phyloP scores from a whole-genome alignment of 2,797 vertebrate genomes.

The Manis pentadactyla region DNA sequence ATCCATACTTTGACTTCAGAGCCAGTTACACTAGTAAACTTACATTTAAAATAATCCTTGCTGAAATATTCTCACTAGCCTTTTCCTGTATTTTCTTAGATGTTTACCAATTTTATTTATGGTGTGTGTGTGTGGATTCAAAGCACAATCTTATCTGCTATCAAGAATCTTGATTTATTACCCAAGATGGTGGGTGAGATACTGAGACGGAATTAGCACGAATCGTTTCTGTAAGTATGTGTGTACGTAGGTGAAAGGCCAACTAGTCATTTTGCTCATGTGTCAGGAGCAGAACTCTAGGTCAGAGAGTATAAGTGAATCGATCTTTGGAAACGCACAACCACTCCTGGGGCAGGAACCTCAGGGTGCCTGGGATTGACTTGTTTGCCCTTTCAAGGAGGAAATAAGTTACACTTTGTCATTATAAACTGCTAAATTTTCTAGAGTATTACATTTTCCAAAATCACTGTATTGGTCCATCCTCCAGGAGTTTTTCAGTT shows the following conservation, averaged over 20 bases:
- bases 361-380: neutral
- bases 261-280: neutral
- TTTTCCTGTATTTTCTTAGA: conserved; percentile 46
- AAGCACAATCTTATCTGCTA: conserved; percentile 7
- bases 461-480: neutral
- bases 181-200: neutral
- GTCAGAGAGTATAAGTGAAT: neutral
- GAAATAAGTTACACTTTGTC: neutral
- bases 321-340: neutral
- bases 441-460: conserved; percentile 35
- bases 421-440: conserved; percentile 13
- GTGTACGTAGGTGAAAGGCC: neutral
- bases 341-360: neutral
- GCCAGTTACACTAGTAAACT: conserved; percentile 7
- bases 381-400: neutral
- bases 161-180: neutral
- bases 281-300: neutral
- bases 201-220: neutral
- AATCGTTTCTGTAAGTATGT: neutral
- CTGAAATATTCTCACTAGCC: conserved; percentile 46
- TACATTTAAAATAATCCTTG: conserved; percentile 61
- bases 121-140: neutral
- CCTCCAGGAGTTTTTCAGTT: neutral
- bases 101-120: conserved; percentile 2
- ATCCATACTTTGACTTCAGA: conserved; percentile 40